phyloP scores from a whole-genome alignment of 2,113 vertebrate genomes.

The Actinemys pallida region DNA sequence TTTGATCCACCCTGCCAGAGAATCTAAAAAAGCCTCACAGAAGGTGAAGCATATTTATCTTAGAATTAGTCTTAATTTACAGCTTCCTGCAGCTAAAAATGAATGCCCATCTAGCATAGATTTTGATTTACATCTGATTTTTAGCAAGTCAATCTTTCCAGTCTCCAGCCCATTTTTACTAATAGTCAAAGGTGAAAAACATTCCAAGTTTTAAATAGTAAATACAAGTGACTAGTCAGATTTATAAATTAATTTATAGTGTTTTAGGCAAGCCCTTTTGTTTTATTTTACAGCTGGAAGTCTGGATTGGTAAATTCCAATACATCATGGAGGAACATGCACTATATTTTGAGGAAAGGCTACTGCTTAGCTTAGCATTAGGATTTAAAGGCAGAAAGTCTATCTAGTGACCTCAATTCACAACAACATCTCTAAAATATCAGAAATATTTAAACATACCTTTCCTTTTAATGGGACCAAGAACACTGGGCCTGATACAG shows the following conservation, averaged over 20 bases:
- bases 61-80: neutral
- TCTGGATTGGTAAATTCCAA: neutral
- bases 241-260: neutral
- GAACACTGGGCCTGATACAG: conserved; percentile 95
- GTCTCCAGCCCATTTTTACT: neutral
- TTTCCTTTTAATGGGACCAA: conserved; percentile 97
- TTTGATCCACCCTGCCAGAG: neutral
- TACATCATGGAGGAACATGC: neutral
- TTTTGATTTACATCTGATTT: neutral
- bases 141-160: neutral
- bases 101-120: neutral
- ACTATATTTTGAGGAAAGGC: neutral
- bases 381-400: neutral
- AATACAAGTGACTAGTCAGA: neutral
- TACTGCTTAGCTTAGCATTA: neutral
- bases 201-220: neutral
- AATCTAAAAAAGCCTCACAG: neutral
- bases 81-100: neutral
- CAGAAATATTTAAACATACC: conserved; percentile 75
- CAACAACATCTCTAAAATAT: neutral
- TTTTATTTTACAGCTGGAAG: neutral
- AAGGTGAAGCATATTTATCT: neutral
- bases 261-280: neutral
- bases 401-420: conserved; percentile 12
- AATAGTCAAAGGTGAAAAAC: neutral